phyloP scores from a whole-genome alignment of 2,888 invertebrate species.

The Pantelozetes paolii region DNA sequence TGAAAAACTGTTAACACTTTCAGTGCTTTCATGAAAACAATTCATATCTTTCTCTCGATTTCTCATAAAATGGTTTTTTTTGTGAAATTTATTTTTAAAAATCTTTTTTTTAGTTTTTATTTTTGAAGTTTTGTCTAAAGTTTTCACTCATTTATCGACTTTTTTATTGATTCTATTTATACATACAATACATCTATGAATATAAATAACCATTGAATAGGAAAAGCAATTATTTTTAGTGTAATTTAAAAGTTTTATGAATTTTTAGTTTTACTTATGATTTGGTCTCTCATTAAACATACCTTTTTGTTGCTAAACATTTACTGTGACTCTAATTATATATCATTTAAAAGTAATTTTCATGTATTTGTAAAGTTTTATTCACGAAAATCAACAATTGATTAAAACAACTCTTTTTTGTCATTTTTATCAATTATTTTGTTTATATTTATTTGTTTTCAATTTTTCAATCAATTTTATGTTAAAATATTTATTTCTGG shows the following conservation, averaged over 20 bases:
- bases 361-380: conserved; percentile 7
- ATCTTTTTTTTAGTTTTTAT: not conserved
- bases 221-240: not conserved
- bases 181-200: not conserved
- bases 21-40: not conserved
- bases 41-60: not conserved
- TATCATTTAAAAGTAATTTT: not conserved
- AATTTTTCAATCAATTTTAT: not conserved
- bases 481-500: not conserved
- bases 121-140: not conserved
- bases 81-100: not conserved
- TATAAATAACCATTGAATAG: not conserved
- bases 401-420: conserved; percentile 9
- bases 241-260: not conserved
- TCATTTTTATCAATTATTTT: not conserved
- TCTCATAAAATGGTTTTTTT: not conserved
- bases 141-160: too few relatives aligned
- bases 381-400: conserved; percentile 2
- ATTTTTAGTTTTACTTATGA: not conserved
- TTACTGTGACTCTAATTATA: not conserved
- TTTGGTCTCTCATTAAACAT: not conserved
- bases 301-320: not conserved
- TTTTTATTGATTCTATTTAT: too few relatives aligned
- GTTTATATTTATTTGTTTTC: not conserved
- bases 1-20: not conserved